Evolutionary conservation across 2,797 vertebrate genomes (phyloP).

Genomic region (Taenioides sp.): DNA sequence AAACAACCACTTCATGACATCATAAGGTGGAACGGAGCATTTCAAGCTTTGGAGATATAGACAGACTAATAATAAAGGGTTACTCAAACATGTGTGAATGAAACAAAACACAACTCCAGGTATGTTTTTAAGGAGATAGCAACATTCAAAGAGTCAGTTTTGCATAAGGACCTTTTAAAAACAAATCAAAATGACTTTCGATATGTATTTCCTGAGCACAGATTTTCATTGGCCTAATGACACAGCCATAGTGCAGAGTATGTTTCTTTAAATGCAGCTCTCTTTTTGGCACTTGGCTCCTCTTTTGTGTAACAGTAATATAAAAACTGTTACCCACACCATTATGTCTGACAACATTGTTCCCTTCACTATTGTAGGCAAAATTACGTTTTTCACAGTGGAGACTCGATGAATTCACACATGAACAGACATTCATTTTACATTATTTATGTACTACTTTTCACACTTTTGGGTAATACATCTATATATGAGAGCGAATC

Average conservation of each 20-base stretch:
- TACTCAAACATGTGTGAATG: too few relatives aligned
- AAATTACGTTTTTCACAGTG: slow-evolving; percentile 2
- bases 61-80: too few relatives aligned
- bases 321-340: slow-evolving; percentile 7
- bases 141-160: too few relatives aligned
- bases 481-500: not conserved
- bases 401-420: slow-evolving; percentile 7
- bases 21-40: too few relatives aligned
- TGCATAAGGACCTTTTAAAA: too few relatives aligned
- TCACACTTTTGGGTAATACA: not conserved
- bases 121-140: too few relatives aligned
- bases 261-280: not conserved
- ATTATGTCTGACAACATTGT: slow-evolving; percentile 8
- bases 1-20: too few relatives aligned
- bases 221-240: too few relatives aligned
- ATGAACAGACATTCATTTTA: not conserved
- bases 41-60: too few relatives aligned
- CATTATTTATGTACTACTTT: not conserved
- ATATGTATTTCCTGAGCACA: too few relatives aligned
- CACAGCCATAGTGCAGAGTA: not conserved
- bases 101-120: too few relatives aligned
- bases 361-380: not conserved
- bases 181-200: too few relatives aligned
- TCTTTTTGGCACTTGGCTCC: not conserved
- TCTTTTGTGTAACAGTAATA: slow-evolving; percentile 2